A percentile compares a stretch with the other conserved stretches of the same genome.
phyloP scores from a whole-genome alignment of 2,113 vertebrate species.

The Castor canadensis region DNA sequence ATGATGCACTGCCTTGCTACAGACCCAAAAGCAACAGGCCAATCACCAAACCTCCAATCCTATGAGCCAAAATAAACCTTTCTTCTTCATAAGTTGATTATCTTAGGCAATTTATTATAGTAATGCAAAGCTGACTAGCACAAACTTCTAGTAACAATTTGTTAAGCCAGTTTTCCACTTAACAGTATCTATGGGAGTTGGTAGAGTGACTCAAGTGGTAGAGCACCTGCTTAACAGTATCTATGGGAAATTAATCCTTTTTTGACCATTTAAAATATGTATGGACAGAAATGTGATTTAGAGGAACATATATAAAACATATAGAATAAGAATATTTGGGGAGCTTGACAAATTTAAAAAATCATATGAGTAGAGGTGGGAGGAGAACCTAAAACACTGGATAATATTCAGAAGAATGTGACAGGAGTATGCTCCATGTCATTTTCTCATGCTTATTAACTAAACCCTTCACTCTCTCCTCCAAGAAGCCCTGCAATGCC shows the following conservation, averaged over 20 bases:
- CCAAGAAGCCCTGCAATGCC: background rate
- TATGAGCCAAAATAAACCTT: background rate
- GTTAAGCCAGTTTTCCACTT: background rate
- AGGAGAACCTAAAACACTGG: background rate
- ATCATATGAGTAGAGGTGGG: background rate
- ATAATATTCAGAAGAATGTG: background rate
- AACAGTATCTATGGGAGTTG: background rate
- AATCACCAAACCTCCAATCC: background rate
- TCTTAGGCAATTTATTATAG: background rate
- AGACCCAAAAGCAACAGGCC: background rate
- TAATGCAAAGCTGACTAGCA: background rate
- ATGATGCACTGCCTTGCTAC: background rate
- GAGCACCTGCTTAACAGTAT: too few relatives aligned
- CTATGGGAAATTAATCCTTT: background rate
- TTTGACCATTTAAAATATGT: background rate
- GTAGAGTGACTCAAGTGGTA: background rate
- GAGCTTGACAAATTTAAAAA: background rate
- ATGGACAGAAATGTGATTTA: background rate
- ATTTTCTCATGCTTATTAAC: background rate
- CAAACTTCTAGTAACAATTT: background rate
- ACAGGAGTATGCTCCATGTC: background rate
- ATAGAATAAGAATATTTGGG: background rate
- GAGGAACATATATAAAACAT: background rate
- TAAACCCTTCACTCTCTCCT: background rate
- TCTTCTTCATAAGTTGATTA: background rate